Base-by-base conservation (phyloP, 2,113 vertebrate species). In the Engystomops pustulosus region DNA sequence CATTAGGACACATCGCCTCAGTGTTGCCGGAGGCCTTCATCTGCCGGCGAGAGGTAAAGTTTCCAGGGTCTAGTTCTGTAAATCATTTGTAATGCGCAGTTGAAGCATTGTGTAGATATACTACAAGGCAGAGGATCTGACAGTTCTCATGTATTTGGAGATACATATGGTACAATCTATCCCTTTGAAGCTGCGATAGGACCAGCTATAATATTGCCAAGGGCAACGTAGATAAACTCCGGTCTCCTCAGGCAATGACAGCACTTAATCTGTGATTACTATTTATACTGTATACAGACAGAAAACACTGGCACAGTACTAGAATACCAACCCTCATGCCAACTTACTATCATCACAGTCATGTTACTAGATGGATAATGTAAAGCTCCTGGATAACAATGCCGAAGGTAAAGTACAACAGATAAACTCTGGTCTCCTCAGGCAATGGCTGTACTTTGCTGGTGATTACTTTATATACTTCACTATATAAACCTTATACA, bases 11-110 rank as follows among this genome's bases (percentile, higher is more conserved):
- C 49, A 72, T 72, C 58, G 47, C 55, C 71, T 49, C 20, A 49
- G 45, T 34, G 27, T 76, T 49, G 55, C 81, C 71, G 20, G 41
- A 10, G 81, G 71, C 70, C 58, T 83, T 72, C 10, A 83, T 74
- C 27, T 83, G 69, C 36, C 18, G 10, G 14, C 15, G 23, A 55
- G 8, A 62, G 15, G 23, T 44, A 79, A 30, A 12, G 8, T 38
- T 67, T 14, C 67, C 38, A 7, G 58, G 34, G 25, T 45, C 47
- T 62, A 30, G 41, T 79, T 79, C 23, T 47, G 38, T 27, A 67
- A 79, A 65, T 79, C 8, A 79, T 65, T 67, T 14, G 32, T 44
- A 41, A 60, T 74, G 18, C 27, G 23, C 15, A 58, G 34, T 4
- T n/a, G 53, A 71, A 17, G 17, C 7, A 25, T n/a, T 41, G 3